Evolutionary conservation across 2,888 invertebrate genomes (phyloP).

Genomic region (Andrena chrysosceles): DNA sequence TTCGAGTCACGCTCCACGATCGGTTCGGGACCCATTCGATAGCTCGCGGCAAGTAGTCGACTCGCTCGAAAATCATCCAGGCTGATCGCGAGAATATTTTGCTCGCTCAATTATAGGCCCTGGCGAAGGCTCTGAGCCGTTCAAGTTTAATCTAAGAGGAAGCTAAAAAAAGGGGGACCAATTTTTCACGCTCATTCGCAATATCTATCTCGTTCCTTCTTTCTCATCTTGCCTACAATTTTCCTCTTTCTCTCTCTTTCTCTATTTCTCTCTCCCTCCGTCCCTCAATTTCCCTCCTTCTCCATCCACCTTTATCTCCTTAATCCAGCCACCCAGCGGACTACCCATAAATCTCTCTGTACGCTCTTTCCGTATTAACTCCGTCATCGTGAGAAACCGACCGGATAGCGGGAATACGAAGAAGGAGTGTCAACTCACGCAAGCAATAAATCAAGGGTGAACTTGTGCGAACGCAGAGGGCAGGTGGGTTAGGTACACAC

Average conservation of each 20-base stretch:
- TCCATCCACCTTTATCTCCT: constrained; percentile 59
- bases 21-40: constrained; percentile 1
- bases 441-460: constrained; percentile 77
- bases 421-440: constrained; percentile 70
- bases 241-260: constrained; percentile 27
- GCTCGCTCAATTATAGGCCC: constrained; percentile 51
- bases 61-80: background rate
- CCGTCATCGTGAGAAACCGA: constrained; percentile 63
- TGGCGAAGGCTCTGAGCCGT: constrained; percentile 36
- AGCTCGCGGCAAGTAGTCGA: background rate
- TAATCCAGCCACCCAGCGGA: constrained; percentile 58
- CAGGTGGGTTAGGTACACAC: background rate
- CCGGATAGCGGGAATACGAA: constrained; percentile 58
- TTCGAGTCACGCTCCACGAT: background rate
- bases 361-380: constrained; percentile 68
- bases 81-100: constrained; percentile 24
- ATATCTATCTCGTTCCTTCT: constrained; percentile 40
- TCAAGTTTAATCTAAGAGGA: constrained; percentile 67
- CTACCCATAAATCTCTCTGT: constrained; percentile 65
- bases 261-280: constrained; percentile 5
- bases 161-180: constrained; percentile 76
- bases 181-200: constrained; percentile 75
- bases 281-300: constrained; percentile 20
- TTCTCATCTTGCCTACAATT: constrained; percentile 22
- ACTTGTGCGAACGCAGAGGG: constrained; percentile 28